phyloP scores from a whole-genome alignment of 2,888 invertebrate genomes.

The Heteropelma amictum region DNA sequence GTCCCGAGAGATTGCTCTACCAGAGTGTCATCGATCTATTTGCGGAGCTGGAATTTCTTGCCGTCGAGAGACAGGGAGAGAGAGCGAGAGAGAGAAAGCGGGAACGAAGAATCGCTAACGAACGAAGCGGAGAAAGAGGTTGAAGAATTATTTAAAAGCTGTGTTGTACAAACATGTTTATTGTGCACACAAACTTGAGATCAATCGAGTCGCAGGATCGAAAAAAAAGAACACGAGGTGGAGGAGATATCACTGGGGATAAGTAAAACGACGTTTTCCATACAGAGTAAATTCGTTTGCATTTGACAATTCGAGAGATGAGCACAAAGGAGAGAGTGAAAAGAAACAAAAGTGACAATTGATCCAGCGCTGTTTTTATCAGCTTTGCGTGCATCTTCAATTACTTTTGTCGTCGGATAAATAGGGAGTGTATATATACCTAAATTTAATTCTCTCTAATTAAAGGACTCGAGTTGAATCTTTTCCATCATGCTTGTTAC shows the following conservation, averaged over 20 bases:
- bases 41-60: slow-evolving; percentile 76
- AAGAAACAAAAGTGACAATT: too few species aligned
- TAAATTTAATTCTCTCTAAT: neutral
- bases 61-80: slow-evolving; percentile 60
- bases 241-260: too few species aligned
- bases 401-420: neutral
- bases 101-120: slow-evolving; percentile 22
- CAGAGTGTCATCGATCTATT: slow-evolving; percentile 78
- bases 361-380: too few species aligned
- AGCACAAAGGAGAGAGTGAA: too few species aligned
- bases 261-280: too few species aligned
- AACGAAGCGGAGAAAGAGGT: slow-evolving; percentile 3
- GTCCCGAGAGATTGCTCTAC: slow-evolving; percentile 69
- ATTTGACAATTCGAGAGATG: too few species aligned
- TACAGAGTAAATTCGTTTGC: too few species aligned
- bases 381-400: slow-evolving; percentile 49
- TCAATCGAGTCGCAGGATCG: too few species aligned
- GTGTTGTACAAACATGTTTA: too few species aligned
- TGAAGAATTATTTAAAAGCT: slow-evolving; percentile 13
- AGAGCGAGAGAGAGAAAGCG: slow-evolving; percentile 30
- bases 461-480: neutral
- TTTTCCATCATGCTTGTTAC: neutral
- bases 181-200: too few species aligned
- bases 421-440: neutral
- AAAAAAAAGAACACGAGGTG: too few species aligned